phyloP scores from a whole-genome alignment of 2,797 vertebrate species.

The Anniella stebbinsi region DNA sequence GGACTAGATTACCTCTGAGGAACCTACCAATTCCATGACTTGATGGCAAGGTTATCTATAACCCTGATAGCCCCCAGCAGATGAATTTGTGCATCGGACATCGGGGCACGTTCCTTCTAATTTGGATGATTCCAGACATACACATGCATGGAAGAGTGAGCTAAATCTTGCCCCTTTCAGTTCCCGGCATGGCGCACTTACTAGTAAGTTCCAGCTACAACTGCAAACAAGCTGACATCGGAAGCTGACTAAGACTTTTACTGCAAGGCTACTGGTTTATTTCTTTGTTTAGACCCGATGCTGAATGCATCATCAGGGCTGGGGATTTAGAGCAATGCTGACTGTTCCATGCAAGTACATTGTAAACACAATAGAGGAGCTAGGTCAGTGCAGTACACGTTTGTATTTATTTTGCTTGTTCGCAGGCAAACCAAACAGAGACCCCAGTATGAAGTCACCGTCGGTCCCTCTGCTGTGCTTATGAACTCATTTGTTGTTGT shows the following conservation, averaged over 20 bases:
- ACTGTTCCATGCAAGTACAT: slow-evolving; percentile 44
- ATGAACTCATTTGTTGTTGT: slow-evolving; percentile 1
- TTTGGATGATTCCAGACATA: not conserved
- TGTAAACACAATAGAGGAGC: slow-evolving; percentile 61
- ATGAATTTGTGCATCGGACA: not conserved
- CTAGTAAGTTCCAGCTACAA: slow-evolving; percentile 65
- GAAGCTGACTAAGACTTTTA: slow-evolving; percentile 62
- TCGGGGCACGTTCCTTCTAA: not conserved
- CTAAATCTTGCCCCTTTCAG: slow-evolving; percentile 1
- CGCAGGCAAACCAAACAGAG: slow-evolving; percentile 32
- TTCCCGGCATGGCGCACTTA: slow-evolving; percentile 56
- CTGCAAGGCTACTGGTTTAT: slow-evolving; percentile 26
- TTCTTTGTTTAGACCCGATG: slow-evolving; percentile 61
- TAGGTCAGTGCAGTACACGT: slow-evolving; percentile 39
- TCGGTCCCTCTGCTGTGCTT: not conserved
- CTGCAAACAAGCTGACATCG: slow-evolving; percentile 47
- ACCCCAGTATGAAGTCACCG: not conserved
- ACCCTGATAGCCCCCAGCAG: no score
- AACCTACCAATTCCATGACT: not conserved
- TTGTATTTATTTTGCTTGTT: slow-evolving; percentile 45
- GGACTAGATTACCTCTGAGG: not conserved
- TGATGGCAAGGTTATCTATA: not conserved
- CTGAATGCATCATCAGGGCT: slow-evolving; percentile 15
- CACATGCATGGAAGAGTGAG: not conserved
- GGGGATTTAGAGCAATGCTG: slow-evolving; percentile 62